Evolutionary conservation across 2,797 vertebrate genomes (phyloP).

Genomic region (Micrastur ruficollis): DNA sequence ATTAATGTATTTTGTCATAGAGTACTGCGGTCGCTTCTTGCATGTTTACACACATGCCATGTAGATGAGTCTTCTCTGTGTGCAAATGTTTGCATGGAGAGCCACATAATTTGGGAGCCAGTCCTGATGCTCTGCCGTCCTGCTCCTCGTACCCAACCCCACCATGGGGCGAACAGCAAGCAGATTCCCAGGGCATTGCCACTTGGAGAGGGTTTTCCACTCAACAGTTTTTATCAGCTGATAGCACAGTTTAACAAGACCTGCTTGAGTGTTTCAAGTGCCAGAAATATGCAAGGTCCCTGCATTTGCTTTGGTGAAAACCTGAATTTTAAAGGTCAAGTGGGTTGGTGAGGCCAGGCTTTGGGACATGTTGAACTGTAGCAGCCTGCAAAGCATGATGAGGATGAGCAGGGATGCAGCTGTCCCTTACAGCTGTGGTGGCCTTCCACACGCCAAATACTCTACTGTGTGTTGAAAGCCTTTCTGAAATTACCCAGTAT

Average conservation of each 20-base stretch:
- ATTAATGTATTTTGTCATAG: background rate
- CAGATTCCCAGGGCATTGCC: background rate
- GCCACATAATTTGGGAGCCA: background rate
- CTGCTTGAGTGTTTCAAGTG: background rate
- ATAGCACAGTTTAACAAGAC: background rate
- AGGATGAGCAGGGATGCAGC: background rate
- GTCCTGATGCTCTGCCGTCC: background rate
- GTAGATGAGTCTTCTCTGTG: background rate
- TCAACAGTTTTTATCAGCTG: background rate
- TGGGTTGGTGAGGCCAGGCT: background rate
- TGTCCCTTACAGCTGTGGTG: background rate
- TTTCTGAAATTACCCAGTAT: background rate
- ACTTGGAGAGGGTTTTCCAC: background rate
- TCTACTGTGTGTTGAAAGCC: background rate
- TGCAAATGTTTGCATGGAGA: background rate
- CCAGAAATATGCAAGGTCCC: background rate
- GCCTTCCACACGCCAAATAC: background rate
- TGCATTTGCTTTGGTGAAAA: background rate
- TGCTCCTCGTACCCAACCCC: background rate
- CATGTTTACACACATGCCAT: background rate
- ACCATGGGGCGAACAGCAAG: background rate
- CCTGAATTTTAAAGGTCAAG: background rate
- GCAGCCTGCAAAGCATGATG: background rate
- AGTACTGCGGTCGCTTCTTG: background rate
- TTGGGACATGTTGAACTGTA: background rate